Conservation (phyloP, 2,113 vertebrate species). For the Pseudopipra pipra region DNA sequence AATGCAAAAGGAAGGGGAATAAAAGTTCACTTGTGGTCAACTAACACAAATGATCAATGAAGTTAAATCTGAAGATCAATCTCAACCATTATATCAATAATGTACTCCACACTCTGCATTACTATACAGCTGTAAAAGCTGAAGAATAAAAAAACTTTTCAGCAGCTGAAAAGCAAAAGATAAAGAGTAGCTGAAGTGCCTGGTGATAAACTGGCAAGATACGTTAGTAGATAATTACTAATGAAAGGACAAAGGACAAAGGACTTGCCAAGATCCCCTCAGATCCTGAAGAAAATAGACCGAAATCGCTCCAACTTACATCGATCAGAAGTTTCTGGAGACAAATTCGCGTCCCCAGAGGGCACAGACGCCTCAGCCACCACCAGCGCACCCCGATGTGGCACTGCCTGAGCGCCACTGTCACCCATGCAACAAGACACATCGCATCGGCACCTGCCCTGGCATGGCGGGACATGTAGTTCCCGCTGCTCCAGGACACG, state of each 20-base stretch:
- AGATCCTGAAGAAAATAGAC: accelerated
- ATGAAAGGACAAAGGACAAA: background rate
- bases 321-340: background rate
- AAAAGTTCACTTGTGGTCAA: background rate
- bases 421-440: background rate
- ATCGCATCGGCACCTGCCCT: background rate
- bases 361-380: accelerated
- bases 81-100: background rate
- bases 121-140: background rate
- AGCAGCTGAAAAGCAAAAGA: background rate
- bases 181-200: accelerated
- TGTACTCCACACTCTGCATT: background rate
- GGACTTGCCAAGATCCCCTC: background rate
- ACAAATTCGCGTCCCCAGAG: accelerated
- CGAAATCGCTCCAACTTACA: background rate
- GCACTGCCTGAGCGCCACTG: accelerated
- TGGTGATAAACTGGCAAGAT: background rate
- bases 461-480: background rate
- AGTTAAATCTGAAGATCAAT: background rate
- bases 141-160: background rate
- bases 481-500: background rate
- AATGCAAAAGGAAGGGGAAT: background rate
- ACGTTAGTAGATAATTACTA: background rate
- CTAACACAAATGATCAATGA: background rate
- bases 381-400: accelerated